phyloP scores from a whole-genome alignment of 2,113 vertebrate species.

The Apaloderma vittatum region DNA sequence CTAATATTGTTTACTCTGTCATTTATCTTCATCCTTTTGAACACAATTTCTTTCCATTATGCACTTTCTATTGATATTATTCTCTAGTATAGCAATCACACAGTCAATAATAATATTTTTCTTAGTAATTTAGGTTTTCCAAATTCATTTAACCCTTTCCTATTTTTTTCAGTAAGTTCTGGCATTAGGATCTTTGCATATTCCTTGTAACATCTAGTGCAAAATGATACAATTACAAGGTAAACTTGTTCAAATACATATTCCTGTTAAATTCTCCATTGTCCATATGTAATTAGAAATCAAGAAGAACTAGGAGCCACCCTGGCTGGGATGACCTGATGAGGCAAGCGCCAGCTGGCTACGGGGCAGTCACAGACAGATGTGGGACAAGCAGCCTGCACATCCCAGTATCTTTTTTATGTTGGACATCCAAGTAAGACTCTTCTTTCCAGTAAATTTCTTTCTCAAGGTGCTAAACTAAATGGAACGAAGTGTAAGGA shows the following conservation, averaged over 20 bases:
- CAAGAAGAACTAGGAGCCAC: not conserved
- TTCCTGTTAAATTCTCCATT: not conserved
- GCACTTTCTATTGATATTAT: not conserved
- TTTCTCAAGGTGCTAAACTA: not conserved
- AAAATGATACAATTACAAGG: not conserved
- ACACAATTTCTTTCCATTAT: conserved; percentile 38
- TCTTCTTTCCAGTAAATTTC: not conserved
- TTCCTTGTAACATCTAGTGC: not conserved
- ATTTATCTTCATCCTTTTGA: not conserved
- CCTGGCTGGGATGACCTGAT: not conserved
- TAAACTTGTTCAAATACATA: not conserved
- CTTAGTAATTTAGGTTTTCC: not conserved
- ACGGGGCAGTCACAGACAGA: rapidly evolving
- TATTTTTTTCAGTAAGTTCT: not conserved
- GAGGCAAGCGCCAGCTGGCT: not conserved
- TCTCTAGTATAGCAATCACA: not conserved
- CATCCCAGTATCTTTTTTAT: not conserved
- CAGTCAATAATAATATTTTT: not conserved
- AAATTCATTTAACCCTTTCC: not conserved
- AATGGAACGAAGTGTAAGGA: not conserved
- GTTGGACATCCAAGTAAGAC: not conserved
- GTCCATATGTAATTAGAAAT: not conserved
- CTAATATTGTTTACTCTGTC: not conserved
- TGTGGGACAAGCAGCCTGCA: not conserved
- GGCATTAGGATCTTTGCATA: not conserved